Evolutionary conservation across 2,113 vertebrate genomes (phyloP), one percentile per base, ranked within the genome.

Genomic region (Porphyrio hochstetteri): DNA sequence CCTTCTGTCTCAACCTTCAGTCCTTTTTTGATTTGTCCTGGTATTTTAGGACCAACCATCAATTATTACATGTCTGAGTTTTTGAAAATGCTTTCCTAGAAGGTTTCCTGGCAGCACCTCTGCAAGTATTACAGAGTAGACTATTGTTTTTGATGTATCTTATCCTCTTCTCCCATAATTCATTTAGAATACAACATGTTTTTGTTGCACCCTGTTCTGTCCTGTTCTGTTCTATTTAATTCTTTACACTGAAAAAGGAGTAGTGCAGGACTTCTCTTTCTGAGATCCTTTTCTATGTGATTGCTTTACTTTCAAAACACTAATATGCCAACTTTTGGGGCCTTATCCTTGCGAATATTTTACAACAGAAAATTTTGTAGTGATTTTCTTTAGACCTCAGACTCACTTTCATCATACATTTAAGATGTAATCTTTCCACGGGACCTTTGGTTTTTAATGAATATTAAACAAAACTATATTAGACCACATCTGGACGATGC

Each of bases 41-140:
- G 86, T 88, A 86, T 84, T 96, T 68, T 71, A 89, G 24, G 50
- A 77, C 25, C 17, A 95, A 57, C 40, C 56, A 77, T 83, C 61
- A 92, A 52, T 64, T 88, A 81, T 84, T 87, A 88, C 16, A 40
- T 71, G 79, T 86, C n/a, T 96, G 44, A 27, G 12, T 12, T 87
- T 97, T 82, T 55, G 42, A 85, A 90, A 86, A 78, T 48, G 17
- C 2, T 60, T 56, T 76, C 7, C 19, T 86, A 40, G 38, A 78
- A 40, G 63, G 28, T 63, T 76, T 76, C 42, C 79, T 87, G 82
- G 16, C 48, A 88, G 40, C 82, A 57, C 5, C 40, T 59, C 56
- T 80, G 59, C 48, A 90, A 84, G 13, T 33, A 52, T 67, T 88
- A 35, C 8, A 74, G 52, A 67, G 14, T 42, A 74, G 35, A 35